A percentile compares a stretch with the other conserved stretches of the same genome.
Evolutionary conservation across 1,140 invertebrate species (phyloP).

Genomic region (Anadara kagoshimensis): DNA sequence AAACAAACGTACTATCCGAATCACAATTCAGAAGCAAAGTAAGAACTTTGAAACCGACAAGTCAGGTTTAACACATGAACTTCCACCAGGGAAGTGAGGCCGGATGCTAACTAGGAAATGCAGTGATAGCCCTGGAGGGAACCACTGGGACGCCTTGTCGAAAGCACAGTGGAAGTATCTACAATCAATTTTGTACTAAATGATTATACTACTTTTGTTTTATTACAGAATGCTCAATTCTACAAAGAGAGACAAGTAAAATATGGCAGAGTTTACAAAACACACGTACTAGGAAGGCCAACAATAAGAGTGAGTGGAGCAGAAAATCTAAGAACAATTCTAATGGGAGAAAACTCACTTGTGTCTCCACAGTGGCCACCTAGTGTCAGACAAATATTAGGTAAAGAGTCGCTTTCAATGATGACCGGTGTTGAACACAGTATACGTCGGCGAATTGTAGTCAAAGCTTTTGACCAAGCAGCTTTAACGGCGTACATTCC

Average conservation of each 20-base stretch:
- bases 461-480: conserved; percentile 57
- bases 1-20: too few species aligned
- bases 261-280: conserved; percentile 65
- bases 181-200: too few species aligned
- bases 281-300: conserved; percentile 63
- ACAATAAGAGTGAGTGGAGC: conserved; percentile 61
- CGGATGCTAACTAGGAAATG: too few species aligned
- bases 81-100: too few species aligned
- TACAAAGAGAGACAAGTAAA: conserved; percentile 45
- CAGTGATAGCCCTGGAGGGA: too few species aligned
- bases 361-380: conserved; percentile 62
- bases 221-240: conserved; percentile 55
- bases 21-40: too few species aligned
- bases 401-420: conserved; percentile 49
- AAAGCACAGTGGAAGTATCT: too few species aligned
- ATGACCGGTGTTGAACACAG: conserved; percentile 45
- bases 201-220: not conserved
- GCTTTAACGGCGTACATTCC: conserved; percentile 55
- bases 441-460: conserved; percentile 47
- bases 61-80: too few species aligned
- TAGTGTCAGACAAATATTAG: conserved; percentile 56
- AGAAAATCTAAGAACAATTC: conserved; percentile 55
- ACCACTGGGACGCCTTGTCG: too few species aligned
- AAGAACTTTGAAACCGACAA: too few species aligned
- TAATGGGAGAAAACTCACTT: conserved; percentile 58